A percentile compares a stretch with the other conserved stretches of the same genome.
These are phyloP conservation scores for Vanessa atalanta DNA, from an alignment of 1,140 invertebrate genomes.

Conservation along the genomic window DNA sequence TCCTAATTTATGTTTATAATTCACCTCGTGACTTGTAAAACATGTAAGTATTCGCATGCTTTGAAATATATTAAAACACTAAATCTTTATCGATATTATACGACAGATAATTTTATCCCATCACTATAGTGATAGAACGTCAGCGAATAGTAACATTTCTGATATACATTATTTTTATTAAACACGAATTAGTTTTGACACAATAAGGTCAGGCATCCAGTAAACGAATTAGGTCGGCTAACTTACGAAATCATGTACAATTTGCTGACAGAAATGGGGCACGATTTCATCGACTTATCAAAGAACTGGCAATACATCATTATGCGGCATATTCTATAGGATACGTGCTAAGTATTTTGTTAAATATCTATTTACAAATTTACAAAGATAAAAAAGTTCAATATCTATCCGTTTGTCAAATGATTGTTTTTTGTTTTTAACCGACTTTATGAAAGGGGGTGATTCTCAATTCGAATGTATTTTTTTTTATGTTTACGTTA, in stretches of 20 bases:
- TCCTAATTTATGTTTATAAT: no score
- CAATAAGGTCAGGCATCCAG: slow-evolving; percentile 14
- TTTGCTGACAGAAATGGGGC: slow-evolving; percentile 22
- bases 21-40: no score
- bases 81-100: neutral
- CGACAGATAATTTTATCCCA: neutral
- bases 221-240: slow-evolving; percentile 16
- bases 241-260: slow-evolving; percentile 20
- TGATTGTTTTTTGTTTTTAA: no score
- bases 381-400: no score
- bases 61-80: no score
- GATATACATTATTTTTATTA: slow-evolving; percentile 20
- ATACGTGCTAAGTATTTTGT: neutral
- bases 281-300: slow-evolving; percentile 17
- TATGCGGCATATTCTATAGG: slow-evolving; percentile 2
- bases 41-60: no score
- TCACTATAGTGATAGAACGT: neutral
- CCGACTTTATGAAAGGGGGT: no score
- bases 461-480: no score
- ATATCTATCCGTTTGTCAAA: no score
- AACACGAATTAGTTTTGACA: slow-evolving; percentile 23
- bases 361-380: no score
- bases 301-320: neutral
- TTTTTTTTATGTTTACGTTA: no score
- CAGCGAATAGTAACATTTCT: neutral